Evolutionary conservation across 2,113 vertebrate species (phyloP), one percentile per base, ranked within the genome.

Genomic region (Serinus canaria): DNA sequence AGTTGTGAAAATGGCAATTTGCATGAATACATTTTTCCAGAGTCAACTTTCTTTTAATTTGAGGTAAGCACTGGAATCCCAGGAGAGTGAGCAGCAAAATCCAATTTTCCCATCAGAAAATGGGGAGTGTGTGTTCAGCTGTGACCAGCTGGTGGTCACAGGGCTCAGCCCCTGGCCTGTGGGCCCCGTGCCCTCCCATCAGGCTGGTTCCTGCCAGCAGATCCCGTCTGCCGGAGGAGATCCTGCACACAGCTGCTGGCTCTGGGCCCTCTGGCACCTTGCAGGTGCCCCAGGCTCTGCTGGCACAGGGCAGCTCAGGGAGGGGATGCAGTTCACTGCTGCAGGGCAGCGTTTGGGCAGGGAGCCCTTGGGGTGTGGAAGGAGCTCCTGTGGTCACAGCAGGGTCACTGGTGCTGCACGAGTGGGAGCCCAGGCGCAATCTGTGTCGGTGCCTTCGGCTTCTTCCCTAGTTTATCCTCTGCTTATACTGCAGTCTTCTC

Each of bases 211-310:
- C 30, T 5, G 1, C 2, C 43, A 44, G 49, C 52, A 76, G 9
- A 3, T 6, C 15, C 10, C 1, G 0, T 8, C 7, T 6, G 1
- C 1, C 35, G 77, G 44, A 44, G 72, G 31, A 7, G 13, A 1
- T 5, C 56, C 56, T 33, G 77, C 55, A 13, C 35, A 0, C 9
- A 6, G 35, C 67, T 16, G 33, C 6, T 3, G 46, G 28, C 31
- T 14, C 15, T 15, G 24, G 41, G 41, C 41, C 41, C 41, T 43
- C 41, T 4, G 62, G 17, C 15, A 15, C 50, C 4, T 35, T 31
- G 47, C 4, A 0, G 23, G 3, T 24, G 78, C 46, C 30, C 15
- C 6, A 7, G 46, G 46, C 67, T 70, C 47, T 4, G 3, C 47
- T 1, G 3, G 44, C 4, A 1, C 49, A 25, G 49, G 68, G 43